Base-by-base conservation (phyloP, 1,140 invertebrate species). In the Ips typographus region DNA sequence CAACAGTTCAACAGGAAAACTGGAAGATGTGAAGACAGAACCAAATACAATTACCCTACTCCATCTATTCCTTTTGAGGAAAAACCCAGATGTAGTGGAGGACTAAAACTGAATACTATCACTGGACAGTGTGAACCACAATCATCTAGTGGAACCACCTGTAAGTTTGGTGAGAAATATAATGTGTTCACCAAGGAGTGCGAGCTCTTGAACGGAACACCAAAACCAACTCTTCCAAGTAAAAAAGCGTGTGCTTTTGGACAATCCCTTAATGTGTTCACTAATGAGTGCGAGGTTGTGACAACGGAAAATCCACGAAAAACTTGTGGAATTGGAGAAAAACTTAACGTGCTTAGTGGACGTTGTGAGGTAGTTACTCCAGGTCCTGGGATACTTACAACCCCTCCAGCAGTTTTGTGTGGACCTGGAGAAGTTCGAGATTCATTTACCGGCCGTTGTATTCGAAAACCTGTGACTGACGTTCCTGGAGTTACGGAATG, bases 61-160 rank as follows among this genome's bases (percentile, higher is more conserved):
- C 59, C 60, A 38, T 65, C 68, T 3, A 60, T 70, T n/a, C 49
- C 49, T 4, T 70, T 70, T 51, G 57, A 61, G 37, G 68, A 70
- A 64, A 43, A 36, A 6, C 59, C 68, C 8, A 40, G n/a, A 37
- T 70, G 68, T 38, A 5, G 42, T 3, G 63, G 63, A 51, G 59
- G 68, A 2, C n/a, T 63, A 49, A 63, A 4, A 47, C 55, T 70
- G 4, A 70, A 70, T 40, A 8, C n/a, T 1, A 7, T 3, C 5
- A 68, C 67, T 36, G 49, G 59, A 6, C 59, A 60, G 42, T 68
- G 65, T 42, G 65, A 68, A 43, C 22, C 22, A 38, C 0, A 52
- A 63, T 40, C 49, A 53, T 22, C 51, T 44, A 39, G 7, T n/a
- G 36, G 51, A 47, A 56, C 69, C 51, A 62, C 71, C 36, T 59